A percentile compares a stretch with the other conserved stretches of the same genome.
These are phyloP conservation scores for Spicauda simplicius DNA, from an alignment of 2,888 invertebrate species.

Conservation along the genomic window DNA sequence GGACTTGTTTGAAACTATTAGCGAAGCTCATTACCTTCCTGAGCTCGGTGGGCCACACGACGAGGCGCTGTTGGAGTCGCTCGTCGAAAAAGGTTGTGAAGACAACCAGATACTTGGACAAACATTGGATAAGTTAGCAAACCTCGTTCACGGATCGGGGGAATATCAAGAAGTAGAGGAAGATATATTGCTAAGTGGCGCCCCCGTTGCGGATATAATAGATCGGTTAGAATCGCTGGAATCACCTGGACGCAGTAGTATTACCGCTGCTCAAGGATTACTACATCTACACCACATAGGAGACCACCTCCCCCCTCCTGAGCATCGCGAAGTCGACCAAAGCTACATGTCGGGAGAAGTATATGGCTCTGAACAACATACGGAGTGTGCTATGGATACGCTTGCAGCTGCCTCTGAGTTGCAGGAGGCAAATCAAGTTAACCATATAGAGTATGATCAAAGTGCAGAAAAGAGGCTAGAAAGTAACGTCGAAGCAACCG, in stretches of 20 bases:
- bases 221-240: conserved; percentile 86
- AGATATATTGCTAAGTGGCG: conserved; percentile 72
- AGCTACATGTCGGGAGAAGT: conserved; percentile 68
- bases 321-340: conserved; percentile 65
- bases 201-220: conserved; percentile 86
- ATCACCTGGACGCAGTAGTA: conserved; percentile 74
- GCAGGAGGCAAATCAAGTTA: conserved; percentile 54
- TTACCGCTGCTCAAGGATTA: conserved; percentile 74
- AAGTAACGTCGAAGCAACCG: conserved; percentile 51
- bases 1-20: conserved; percentile 79
- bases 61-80: conserved; percentile 85
- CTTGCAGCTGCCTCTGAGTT: conserved; percentile 54
- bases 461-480: conserved; percentile 66
- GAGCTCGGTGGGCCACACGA: conserved; percentile 76
- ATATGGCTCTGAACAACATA: conserved; percentile 54
- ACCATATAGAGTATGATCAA: conserved; percentile 61
- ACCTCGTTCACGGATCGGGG: conserved; percentile 66
- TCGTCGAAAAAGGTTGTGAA: conserved; percentile 86
- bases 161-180: conserved; percentile 80
- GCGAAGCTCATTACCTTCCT: conserved; percentile 77
- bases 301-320: conserved; percentile 60
- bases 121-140: conserved; percentile 73
- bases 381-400: conserved; percentile 61
- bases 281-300: conserved; percentile 73
- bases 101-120: conserved; percentile 83